phyloP scores from a whole-genome alignment of 2,888 invertebrate species.

The Elysia crispata region DNA sequence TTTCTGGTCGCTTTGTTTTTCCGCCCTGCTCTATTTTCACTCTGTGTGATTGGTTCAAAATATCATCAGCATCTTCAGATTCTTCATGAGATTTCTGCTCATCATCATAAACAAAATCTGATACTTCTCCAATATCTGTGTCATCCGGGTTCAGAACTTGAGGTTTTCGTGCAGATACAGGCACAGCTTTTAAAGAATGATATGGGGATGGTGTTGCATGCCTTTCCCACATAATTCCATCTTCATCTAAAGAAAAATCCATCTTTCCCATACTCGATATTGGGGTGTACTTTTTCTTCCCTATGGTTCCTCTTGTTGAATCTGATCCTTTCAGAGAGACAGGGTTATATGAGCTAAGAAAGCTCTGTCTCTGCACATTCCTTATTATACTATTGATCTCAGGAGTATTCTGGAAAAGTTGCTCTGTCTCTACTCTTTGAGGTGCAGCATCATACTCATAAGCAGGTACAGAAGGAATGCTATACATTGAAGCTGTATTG shows the following conservation, averaged over 20 bases:
- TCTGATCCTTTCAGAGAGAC: not conserved
- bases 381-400: slow-evolving; percentile 35
- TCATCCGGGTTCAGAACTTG: not conserved
- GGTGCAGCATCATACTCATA: not conserved
- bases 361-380: slow-evolving; percentile 25
- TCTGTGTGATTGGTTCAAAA: not conserved
- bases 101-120: slow-evolving; percentile 27
- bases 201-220: not conserved
- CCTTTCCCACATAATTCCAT: slow-evolving; percentile 66
- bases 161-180: not conserved
- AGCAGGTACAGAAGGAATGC: not conserved
- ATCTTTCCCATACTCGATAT: not conserved
- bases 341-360: not conserved
- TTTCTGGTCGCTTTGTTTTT: not conserved
- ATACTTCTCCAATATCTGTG: not conserved
- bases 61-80: slow-evolving; percentile 20
- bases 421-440: slow-evolving; percentile 3
- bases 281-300: not conserved
- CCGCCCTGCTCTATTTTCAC: not conserved
- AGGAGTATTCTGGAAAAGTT: slow-evolving; percentile 44
- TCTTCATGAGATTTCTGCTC: slow-evolving; percentile 18
- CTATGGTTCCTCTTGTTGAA: not conserved
- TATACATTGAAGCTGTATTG: not conserved
- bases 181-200: not conserved
- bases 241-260: slow-evolving; percentile 61